phyloP scores from a whole-genome alignment of 30 jellyfish, hydroid and myxozoan genomes.

The Calvadosia cruxmelitensis region DNA sequence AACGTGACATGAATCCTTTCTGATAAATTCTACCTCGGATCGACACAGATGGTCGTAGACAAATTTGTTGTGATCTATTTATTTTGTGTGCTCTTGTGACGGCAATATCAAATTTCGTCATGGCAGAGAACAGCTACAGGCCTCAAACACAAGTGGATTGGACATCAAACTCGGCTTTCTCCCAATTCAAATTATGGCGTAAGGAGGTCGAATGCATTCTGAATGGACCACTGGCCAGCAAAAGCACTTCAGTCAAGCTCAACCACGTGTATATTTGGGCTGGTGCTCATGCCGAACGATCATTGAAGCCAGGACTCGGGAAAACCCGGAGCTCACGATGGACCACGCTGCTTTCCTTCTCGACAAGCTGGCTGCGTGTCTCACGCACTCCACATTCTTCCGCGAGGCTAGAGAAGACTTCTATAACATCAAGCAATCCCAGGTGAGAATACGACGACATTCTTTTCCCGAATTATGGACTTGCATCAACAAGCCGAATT shows the following conservation, averaged over 20 bases:
- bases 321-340: neutral
- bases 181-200: neutral
- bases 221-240: neutral
- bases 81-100: neutral
- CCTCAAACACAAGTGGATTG: neutral
- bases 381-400: neutral
- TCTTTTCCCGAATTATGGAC: conserved; percentile 9
- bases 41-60: neutral
- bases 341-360: neutral
- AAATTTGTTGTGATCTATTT: neutral
- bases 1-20: neutral
- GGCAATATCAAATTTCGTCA: neutral
- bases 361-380: neutral
- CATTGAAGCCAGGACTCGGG: neutral
- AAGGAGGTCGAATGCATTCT: neutral
- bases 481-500: conserved; percentile 18
- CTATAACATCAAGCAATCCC: conserved; percentile 3
- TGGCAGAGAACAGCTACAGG: neutral
- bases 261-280: neutral
- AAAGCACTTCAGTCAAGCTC: neutral
- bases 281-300: neutral
- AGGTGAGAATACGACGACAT: conserved; percentile 16
- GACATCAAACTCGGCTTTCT: neutral
- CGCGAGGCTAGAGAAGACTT: conserved; percentile 21
- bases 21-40: neutral